Conservation (phyloP, 2,113 vertebrate species). For the Pterophyllum scalare region DNA sequence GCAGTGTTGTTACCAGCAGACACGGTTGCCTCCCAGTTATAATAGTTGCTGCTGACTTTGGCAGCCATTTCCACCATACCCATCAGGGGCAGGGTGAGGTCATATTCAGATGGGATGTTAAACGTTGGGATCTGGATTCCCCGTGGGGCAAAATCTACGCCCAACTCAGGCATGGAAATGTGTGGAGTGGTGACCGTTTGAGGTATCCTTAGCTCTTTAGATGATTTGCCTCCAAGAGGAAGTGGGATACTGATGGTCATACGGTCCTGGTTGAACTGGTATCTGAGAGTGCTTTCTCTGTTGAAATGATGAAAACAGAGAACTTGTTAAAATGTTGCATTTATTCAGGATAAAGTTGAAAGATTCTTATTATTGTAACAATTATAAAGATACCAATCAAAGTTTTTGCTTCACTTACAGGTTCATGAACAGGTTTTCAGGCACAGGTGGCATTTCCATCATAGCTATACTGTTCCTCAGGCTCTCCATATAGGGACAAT, state of each 20-base stretch:
- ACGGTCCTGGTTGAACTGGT: constrained; percentile 84
- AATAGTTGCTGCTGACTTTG: constrained; percentile 88
- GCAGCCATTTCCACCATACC: constrained; percentile 84
- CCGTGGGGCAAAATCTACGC: constrained; percentile 77
- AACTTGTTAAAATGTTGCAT: constrained; percentile 9
- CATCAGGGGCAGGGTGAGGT: constrained; percentile 84
- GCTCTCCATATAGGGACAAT: constrained; percentile 79
- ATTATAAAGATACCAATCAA: background rate
- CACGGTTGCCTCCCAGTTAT: constrained; percentile 86
- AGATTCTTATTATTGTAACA: background rate
- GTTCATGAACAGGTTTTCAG: constrained; percentile 89
- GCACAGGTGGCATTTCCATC: constrained; percentile 81
- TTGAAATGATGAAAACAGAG: constrained; percentile 51
- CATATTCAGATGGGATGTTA: constrained; percentile 83
- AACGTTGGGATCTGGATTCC: constrained; percentile 83
- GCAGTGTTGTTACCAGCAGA: constrained; percentile 83
- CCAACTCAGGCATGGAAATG: constrained; percentile 80
- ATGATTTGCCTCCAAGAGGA: constrained; percentile 88
- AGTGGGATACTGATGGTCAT: constrained; percentile 83
- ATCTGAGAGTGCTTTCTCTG: constrained; percentile 86
- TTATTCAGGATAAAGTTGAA: background rate
- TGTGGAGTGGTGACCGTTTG: constrained; percentile 75
- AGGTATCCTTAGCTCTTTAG: constrained; percentile 80
- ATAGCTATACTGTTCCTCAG: constrained; percentile 78
- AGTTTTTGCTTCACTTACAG: constrained; percentile 78